phyloP scores from a whole-genome alignment of 2,888 invertebrate species.

The Chrysolina oricalcia region DNA sequence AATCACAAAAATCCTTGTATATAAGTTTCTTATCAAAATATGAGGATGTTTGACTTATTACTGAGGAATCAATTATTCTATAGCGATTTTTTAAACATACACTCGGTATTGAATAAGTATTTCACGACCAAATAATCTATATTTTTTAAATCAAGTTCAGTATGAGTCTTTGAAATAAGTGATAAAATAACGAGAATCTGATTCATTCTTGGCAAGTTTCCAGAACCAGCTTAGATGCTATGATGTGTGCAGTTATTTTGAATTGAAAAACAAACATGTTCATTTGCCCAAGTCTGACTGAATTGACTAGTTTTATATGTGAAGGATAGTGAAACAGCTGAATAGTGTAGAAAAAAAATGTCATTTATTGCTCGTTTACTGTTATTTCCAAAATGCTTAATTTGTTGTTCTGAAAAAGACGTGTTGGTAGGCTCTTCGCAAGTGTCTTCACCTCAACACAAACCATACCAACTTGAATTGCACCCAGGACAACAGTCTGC shows the following conservation, averaged over 20 bases:
- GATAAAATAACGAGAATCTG: constrained; percentile 28
- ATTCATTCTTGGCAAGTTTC: constrained; percentile 43
- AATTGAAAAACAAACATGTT: constrained; percentile 50
- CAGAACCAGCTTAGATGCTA: constrained; percentile 42
- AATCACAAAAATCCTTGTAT: too few species aligned
- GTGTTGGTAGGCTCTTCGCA: constrained; percentile 72
- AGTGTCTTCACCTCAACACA: constrained; percentile 72
- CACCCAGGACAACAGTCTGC: constrained; percentile 78
- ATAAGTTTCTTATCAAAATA: too few species aligned
- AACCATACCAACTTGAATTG: constrained; percentile 72
- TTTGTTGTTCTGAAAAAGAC: constrained; percentile 70
- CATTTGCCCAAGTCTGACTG: constrained; percentile 44
- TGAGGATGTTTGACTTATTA: too few species aligned
- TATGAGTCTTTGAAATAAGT: constrained; percentile 27
- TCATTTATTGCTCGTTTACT: constrained; percentile 57
- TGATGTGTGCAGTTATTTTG: constrained; percentile 50
- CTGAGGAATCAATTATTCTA: too few species aligned
- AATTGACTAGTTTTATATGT: constrained; percentile 42
- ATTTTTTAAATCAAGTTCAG: too few species aligned
- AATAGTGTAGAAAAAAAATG: constrained; percentile 46
- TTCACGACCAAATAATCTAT: too few species aligned
- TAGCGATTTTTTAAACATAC: too few species aligned
- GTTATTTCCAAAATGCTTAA: constrained; percentile 61
- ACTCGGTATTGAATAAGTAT: too few species aligned
- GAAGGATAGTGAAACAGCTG: constrained; percentile 28